Base-by-base conservation (phyloP, 35 echinoderm and acorn worm genomes). In the Heliocidaris tuberculata region DNA sequence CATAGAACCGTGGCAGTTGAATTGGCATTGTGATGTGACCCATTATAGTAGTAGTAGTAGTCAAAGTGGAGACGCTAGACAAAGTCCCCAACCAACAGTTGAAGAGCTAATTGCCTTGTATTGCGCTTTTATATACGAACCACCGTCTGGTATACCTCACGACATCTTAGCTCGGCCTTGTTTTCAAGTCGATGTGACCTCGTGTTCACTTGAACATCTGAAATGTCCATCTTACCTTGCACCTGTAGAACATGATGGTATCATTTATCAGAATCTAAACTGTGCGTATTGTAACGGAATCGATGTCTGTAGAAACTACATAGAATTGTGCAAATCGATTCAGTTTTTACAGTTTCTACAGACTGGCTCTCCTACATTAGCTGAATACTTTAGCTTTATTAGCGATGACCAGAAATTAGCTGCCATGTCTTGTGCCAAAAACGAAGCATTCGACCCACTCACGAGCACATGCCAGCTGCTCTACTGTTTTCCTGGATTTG, bases 271-370 rank as follows among this genome's bases (percentile, higher is more conserved):
- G 50, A 93, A 93, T 59, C 24, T 93, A 50, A 4, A 93, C n/a
- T 93, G 91, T 93, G 91, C 91, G 21, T 93, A 93, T 59, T 93
- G 91, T 31, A 93, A 93, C 12, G 47, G n/a, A 11, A 93, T 93
- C 1, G 91, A 93, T 24, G 91, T 59, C 3, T 93, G 91, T 59
- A 10, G 48, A 48, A 13, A 52, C 47, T 52, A 52, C 30, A 2
- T 0, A 2, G 31, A 89, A 15, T 48, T 89, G 12, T 89, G 87
- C 87, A 89, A 48, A 15, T 89, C 87, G 19, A 5, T 42, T 13
- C 5, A 32, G 13, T 42, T 4, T 89, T 13, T 2, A 86, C n/a
- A 8, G 9, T 13, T 24, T 16, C 0, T 13, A 42, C 31, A 47
- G 6, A 89, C 12, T 42, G 87, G 31, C 9, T 2, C 0, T 32